Evolutionary conservation across 1,140 invertebrate species (phyloP).

Genomic region (Eriocheir sinensis): DNA sequence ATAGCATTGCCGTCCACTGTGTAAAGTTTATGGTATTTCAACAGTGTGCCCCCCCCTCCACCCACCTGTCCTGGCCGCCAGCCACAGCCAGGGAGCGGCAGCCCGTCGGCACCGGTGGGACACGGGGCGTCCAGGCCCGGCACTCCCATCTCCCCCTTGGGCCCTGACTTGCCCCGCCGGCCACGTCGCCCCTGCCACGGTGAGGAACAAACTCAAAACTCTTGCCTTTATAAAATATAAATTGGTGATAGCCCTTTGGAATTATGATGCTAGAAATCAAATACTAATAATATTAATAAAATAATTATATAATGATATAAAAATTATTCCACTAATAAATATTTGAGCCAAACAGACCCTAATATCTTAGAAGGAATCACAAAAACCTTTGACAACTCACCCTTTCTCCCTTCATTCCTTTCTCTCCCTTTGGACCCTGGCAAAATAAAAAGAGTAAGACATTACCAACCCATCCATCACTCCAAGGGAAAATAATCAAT

Average conservation of each 20-base stretch:
- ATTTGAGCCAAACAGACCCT: no score
- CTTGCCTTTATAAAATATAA: not conserved
- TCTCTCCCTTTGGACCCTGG: slow-evolving; percentile 92
- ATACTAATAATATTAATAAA: not conserved
- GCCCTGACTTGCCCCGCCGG: slow-evolving; percentile 93
- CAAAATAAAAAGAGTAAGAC: slow-evolving; percentile 44
- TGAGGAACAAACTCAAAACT: not conserved
- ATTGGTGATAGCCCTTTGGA: no score
- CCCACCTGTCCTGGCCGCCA: slow-evolving; percentile 87
- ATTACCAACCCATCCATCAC: not conserved
- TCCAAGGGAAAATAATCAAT: not conserved
- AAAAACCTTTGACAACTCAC: slow-evolving; percentile 86
- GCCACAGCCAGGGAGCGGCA: slow-evolving; percentile 96
- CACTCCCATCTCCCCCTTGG: slow-evolving; percentile 96
- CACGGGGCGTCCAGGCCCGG: slow-evolving; percentile 98
- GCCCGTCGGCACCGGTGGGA: slow-evolving; percentile 95
- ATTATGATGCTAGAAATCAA: no score
- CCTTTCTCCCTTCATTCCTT: slow-evolving; percentile 92
- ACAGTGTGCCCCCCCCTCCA: not conserved
- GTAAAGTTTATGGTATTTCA: no score
- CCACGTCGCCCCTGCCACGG: slow-evolving; percentile 90
- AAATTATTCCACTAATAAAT: not conserved
- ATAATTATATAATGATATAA: not conserved
- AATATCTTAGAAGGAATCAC: no score
- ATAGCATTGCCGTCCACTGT: no score